Base-by-base conservation (phyloP, 2,113 vertebrate species). In the Crocuta crocuta region DNA sequence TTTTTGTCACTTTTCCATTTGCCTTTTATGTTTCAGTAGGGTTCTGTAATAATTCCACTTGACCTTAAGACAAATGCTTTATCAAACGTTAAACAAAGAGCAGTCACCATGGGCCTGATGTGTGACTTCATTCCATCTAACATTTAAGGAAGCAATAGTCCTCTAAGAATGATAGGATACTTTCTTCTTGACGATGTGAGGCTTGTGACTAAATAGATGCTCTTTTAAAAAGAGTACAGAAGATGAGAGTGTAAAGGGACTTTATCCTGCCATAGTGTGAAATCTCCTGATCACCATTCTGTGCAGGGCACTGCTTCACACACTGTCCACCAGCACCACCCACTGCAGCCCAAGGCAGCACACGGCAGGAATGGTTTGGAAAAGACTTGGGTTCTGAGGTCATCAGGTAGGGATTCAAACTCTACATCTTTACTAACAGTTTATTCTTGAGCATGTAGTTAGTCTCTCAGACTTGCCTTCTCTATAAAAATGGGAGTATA, bases 51-150 rank as follows among this genome's bases (percentile, higher is more conserved):
- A 87, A 83, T 53, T 61, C 48, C 53, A 82, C 65, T 55, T 92
- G 84, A 91, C 76, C 80, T 55, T 35, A 84, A 92, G 88, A 83
- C 87, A 90, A 86, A 94, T 15, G 12, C 48, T 58, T 73, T 73
- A 26, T 66, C 19, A 61, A 58, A 43, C 79, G 21, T 76, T 86
- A 83, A 80, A 76, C 92, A 90, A 61, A 96, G 31, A 58, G 35
- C 74, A 21, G 73, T 61, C 1, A 4, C 35, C 15, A 23, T 68
- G 53, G 61, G 23, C 48, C 63, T 94, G 68, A 76, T 19, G 45
- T 2, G 45, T 66, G 35, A 74, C 35, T 65, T 89, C 55, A 68
- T 91, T 66, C 31, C 61, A 80, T 4, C 28, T 65, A 24, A 45
- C 19, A 61, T 39, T 88, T 61, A 86, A 92, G 89, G 55, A 39